Conservation (phyloP, 2,888 invertebrate genomes). For the Unio delphinus region DNA sequence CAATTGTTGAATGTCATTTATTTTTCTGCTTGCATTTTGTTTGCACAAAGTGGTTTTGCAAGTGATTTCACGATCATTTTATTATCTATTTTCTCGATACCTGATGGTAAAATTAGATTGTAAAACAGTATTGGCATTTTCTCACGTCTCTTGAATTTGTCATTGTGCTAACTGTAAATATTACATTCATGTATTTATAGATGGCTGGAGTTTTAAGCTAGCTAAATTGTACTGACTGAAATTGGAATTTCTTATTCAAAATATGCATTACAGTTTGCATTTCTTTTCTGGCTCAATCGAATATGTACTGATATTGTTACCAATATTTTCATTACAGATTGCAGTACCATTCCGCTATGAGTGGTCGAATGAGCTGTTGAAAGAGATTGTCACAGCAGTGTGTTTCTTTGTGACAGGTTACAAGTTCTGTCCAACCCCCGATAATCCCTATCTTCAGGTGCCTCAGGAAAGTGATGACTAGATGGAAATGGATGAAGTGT, state of each 20-base stretch:
- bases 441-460: conserved; percentile 94
- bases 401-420: conserved; percentile 97
- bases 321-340: conserved; percentile 76
- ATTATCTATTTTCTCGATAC: too few relatives aligned
- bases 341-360: conserved; percentile 96
- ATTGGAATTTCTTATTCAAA: not conserved
- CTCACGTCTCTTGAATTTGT: too few relatives aligned
- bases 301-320: not conserved
- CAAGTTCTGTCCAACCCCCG: conserved; percentile 92
- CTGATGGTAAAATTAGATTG: too few relatives aligned
- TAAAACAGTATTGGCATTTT: too few relatives aligned
- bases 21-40: too few relatives aligned
- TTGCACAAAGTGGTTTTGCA: too few relatives aligned
- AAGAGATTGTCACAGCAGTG: conserved; percentile 93
- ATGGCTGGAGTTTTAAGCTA: too few relatives aligned
- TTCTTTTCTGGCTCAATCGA: not conserved
- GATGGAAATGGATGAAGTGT: conserved; percentile 82
- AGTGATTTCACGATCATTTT: too few relatives aligned
- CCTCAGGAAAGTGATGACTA: conserved; percentile 78
- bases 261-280: not conserved
- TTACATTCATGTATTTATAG: too few relatives aligned
- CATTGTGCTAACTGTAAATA: too few relatives aligned
- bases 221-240: too few relatives aligned
- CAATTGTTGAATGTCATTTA: too few relatives aligned
- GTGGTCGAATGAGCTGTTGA: conserved; percentile 96